Conservation (phyloP, 2,888 invertebrate species). For the Tethea ocularis region DNA sequence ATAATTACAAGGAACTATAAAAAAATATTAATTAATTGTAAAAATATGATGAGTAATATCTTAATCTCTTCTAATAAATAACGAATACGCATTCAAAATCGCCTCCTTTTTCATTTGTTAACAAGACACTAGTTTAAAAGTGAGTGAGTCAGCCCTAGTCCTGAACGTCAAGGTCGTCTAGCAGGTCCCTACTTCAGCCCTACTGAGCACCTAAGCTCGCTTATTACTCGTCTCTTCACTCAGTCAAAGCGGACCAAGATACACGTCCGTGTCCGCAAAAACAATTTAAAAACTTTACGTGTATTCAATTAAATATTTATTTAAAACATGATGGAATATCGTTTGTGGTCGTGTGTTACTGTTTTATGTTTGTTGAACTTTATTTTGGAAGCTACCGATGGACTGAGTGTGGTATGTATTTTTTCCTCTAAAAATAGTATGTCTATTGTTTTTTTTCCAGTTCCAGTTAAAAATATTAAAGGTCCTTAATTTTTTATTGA, state of each 20-base stretch:
- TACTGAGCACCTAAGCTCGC: conserved; percentile 26
- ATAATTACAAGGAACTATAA: too few species aligned
- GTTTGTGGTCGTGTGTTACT: conserved; percentile 48
- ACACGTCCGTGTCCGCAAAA: conserved; percentile 11
- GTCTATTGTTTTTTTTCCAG: too few species aligned
- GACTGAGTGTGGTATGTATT: conserved; percentile 59
- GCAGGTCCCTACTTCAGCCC: conserved; percentile 51
- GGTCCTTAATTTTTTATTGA: too few species aligned
- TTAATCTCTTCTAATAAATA: too few species aligned
- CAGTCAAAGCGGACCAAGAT: conserved; percentile 26
- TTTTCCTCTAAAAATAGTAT: conserved; percentile 15
- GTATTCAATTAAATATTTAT: background rate
- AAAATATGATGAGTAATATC: too few species aligned
- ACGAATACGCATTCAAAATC: too few species aligned
- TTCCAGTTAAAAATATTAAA: too few species aligned
- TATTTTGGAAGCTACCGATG: conserved; percentile 57
- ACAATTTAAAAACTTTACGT: background rate
- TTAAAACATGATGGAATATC: conserved; percentile 34
- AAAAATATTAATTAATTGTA: too few species aligned
- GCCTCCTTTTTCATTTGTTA: too few species aligned
- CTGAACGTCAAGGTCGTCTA: conserved; percentile 67
- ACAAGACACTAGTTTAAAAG: too few species aligned
- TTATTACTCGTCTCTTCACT: conserved; percentile 28
- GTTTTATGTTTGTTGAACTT: conserved; percentile 58
- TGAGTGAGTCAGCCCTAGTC: conserved; percentile 62